A percentile compares a stretch with the other conserved stretches of the same genome.
Conservation (phyloP, 2,113 vertebrate genomes). For the Brachypteracias leptosomus region DNA sequence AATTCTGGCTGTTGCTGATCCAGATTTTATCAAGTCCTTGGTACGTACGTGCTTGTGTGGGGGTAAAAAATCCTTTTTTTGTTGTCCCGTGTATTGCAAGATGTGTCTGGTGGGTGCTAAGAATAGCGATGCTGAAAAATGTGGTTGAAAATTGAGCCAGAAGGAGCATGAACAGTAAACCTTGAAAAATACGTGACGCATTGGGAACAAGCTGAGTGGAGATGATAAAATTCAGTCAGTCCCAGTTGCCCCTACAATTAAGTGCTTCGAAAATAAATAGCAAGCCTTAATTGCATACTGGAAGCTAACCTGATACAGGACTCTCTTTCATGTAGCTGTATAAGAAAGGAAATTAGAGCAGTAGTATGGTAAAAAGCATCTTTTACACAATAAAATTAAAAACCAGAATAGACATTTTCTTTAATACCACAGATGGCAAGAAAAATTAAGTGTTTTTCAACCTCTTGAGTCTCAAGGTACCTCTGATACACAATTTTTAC, state of each 20-base stretch:
- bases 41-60: neutral
- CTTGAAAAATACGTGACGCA: neutral
- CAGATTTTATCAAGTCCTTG: neutral
- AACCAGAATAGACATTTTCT: neutral
- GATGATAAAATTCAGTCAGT: neutral
- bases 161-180: neutral
- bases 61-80: neutral
- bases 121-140: neutral
- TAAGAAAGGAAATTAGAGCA: neutral
- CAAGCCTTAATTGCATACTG: neutral
- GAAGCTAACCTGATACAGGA: neutral
- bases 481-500: neutral
- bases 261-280: constrained; percentile 32
- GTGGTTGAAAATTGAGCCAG: neutral
- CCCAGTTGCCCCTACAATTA: neutral
- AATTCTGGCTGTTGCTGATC: neutral
- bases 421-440: neutral
- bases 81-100: neutral
- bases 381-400: neutral
- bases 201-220: neutral
- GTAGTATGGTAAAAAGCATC: neutral
- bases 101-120: neutral
- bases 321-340: neutral
- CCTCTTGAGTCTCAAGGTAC: neutral
- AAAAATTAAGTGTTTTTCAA: neutral